phyloP scores from a whole-genome alignment of 2,113 vertebrate genomes.

The Hiodon alosoides region DNA sequence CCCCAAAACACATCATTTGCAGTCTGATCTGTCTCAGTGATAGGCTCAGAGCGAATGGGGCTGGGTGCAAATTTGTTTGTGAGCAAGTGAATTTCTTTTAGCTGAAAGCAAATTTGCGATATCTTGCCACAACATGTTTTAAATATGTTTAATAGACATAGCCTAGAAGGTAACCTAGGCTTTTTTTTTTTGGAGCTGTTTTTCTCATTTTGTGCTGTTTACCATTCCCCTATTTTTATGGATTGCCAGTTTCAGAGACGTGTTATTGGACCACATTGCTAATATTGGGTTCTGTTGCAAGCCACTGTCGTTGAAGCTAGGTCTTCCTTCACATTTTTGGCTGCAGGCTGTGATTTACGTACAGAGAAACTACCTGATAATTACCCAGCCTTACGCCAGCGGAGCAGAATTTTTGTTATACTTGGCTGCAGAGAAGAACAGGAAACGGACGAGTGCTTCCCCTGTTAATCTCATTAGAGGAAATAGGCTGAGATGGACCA shows the following conservation, averaged over 20 bases:
- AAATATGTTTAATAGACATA: background rate
- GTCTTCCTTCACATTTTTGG: background rate
- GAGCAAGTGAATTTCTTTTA: background rate
- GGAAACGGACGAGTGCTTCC: conserved; percentile 1
- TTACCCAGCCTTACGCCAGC: background rate
- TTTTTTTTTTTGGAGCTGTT: background rate
- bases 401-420: conserved; percentile 6
- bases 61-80: background rate
- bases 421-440: conserved; percentile 10
- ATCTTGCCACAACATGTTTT: background rate
- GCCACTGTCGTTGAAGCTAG: background rate
- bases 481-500: conserved; percentile 17
- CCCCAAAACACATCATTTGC: too few relatives aligned
- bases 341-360: conserved; percentile 1
- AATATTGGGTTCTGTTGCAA: background rate
- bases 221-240: too few relatives aligned
- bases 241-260: background rate
- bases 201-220: background rate
- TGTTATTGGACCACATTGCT: background rate
- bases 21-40: too few relatives aligned
- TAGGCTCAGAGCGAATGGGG: background rate
- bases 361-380: conserved; percentile 14
- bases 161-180: background rate
- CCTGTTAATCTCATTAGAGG: conserved; percentile 4
- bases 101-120: background rate